Evolutionary conservation across 2,888 invertebrate genomes (phyloP), one percentile per base, ranked within the genome.

Genomic region (Drosophila neonasuta): DNA sequence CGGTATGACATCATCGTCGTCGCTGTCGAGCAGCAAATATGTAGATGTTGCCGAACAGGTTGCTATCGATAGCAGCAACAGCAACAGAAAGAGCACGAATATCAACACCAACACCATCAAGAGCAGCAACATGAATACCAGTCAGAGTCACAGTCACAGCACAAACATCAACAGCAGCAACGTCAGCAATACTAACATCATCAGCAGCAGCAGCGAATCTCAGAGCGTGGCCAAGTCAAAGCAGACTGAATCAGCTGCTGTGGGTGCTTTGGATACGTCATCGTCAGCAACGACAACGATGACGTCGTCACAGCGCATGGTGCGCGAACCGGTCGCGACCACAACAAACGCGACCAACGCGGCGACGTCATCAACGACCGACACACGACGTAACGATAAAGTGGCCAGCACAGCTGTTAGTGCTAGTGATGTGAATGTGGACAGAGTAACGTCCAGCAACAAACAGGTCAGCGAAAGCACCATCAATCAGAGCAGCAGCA

Each of bases 1-100:
- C 76, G 88, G 88, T 81, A 85, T 89, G 86, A 89, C 89, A 86
- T 89, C 90, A 87, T 79, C 86, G 45, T 68, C 77, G 48, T 68
- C 77, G 46, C 64, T 65, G 71, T 73, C 83, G 70, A 82, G 59
- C 71, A 77, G 69, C 61, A 73, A 73, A 64, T 68, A 73, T 57
- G 65, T 63, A 52, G 73, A 68, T 77, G 65, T 74, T 58, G 70
- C 69, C 62, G 83, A 83, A 77, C 84, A 80, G 83, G 83, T 80
- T 86, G 84, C 73, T 70, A 73, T 70, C 56, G 71, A 66, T 56
- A 79, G 62, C 54, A 74, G 56, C 63, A 79, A 52, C 77, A 80
- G 49, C 66, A 70, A 65, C 67, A 78, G 58, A 30, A 68, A 52
- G 66, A n/a, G 20, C 36, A 63, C 44, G 39, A 65, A 2, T 48